These are phyloP conservation scores for Nemotelus pantherinus DNA, from an alignment of 2,888 invertebrate species.

Conservation along the genomic window DNA sequence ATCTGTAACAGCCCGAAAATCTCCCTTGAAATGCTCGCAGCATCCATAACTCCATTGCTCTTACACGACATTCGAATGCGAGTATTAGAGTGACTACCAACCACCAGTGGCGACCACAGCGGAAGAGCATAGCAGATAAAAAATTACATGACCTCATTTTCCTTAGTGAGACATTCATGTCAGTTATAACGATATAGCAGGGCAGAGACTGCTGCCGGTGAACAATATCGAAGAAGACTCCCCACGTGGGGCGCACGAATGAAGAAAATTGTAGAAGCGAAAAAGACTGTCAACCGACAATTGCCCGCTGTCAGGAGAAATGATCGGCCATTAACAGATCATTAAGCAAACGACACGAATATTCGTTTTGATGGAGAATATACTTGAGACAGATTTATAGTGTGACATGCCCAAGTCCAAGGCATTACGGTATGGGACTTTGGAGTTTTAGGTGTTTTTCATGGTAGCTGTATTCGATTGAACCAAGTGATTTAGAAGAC, in stretches of 20 bases:
- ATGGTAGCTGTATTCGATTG: too few relatives aligned
- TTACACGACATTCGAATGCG: too few relatives aligned
- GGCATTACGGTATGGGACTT: too few relatives aligned
- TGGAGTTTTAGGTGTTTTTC: too few relatives aligned
- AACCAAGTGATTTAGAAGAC: too few relatives aligned
- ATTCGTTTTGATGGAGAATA: conserved; percentile 25
- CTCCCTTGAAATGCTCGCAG: conserved; percentile 15
- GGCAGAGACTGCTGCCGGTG: not conserved
- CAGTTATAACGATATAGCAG: conserved; percentile 26
- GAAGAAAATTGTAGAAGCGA: not conserved
- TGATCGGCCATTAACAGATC: conserved; percentile 42
- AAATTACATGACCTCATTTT: conserved; percentile 39
- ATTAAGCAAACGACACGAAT: conserved; percentile 43
- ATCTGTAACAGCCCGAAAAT: conserved; percentile 22
- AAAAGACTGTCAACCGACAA: not conserved
- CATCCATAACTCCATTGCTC: too few relatives aligned
- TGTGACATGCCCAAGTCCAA: too few relatives aligned
- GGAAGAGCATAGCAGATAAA: not conserved
- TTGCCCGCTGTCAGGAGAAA: conserved; percentile 16
- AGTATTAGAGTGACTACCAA: not conserved
- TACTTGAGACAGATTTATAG: not conserved
- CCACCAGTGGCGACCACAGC: not conserved
- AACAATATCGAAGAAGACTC: conserved; percentile 12
- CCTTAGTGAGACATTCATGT: conserved; percentile 35
- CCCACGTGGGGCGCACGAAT: not conserved